A percentile compares a stretch with the other conserved stretches of the same genome.
Evolutionary conservation across 2,888 invertebrate genomes (phyloP).

Genomic region (Danaus chrysippus): DNA sequence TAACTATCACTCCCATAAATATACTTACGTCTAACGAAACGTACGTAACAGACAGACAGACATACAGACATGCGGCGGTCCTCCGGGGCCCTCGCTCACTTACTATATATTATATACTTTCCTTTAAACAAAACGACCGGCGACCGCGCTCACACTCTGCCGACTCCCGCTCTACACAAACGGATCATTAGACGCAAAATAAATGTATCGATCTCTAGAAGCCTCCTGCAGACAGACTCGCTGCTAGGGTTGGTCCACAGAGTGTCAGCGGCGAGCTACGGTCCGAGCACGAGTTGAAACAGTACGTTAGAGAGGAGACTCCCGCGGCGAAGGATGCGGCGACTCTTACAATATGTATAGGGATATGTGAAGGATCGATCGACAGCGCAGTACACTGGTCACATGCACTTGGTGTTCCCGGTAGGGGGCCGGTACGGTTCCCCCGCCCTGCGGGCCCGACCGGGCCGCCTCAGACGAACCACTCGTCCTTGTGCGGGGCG

Average conservation of each 20-base stretch:
- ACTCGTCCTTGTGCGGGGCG: slow-evolving; percentile 93
- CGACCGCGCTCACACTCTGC: neutral
- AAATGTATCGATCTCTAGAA: neutral
- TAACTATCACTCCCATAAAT: slow-evolving; percentile 28
- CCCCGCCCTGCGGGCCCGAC: slow-evolving; percentile 67
- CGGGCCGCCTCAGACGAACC: slow-evolving; percentile 87
- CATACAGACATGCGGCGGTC: neutral
- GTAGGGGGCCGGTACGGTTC: slow-evolving; percentile 62
- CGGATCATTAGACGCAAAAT: neutral
- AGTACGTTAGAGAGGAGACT: slow-evolving; percentile 22
- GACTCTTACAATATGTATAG: slow-evolving; percentile 25
- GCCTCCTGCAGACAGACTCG: neutral
- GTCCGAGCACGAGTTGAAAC: slow-evolving; percentile 29
- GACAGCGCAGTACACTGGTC: neutral
- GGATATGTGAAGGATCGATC: slow-evolving; percentile 31
- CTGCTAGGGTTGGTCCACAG: neutral
- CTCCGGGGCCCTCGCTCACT: neutral
- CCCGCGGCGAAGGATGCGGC: slow-evolving; percentile 26
- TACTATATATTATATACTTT: slow-evolving; percentile 2
- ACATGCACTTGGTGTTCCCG: slow-evolving; percentile 15
- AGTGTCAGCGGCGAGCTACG: slow-evolving; percentile 12
- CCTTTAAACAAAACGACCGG: neutral
- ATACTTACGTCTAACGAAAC: slow-evolving; percentile 31
- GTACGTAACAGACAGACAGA: slow-evolving; percentile 9
- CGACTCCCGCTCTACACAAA: neutral